Conservation (phyloP, 2,113 vertebrate genomes). For the Heteronetta atricapilla region DNA sequence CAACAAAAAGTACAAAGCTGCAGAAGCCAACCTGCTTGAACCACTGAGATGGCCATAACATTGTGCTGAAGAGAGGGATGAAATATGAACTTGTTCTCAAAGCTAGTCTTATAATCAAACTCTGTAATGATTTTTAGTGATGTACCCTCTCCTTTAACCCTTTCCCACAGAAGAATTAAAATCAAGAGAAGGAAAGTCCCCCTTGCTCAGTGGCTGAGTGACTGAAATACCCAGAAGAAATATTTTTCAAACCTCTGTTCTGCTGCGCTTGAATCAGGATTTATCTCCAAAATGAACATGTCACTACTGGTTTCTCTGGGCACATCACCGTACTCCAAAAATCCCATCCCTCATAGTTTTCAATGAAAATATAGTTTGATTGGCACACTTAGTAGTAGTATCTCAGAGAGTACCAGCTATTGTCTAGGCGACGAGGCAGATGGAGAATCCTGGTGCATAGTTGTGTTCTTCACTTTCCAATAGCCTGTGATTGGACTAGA, state of each 20-base stretch:
- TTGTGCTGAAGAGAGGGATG: not conserved
- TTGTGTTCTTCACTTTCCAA: not conserved
- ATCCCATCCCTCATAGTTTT: not conserved
- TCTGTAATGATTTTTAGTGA: not conserved
- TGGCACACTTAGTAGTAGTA: not conserved
- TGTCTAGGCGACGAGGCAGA: not conserved
- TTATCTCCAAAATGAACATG: not conserved
- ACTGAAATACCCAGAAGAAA: not conserved
- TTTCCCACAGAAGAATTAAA: not conserved
- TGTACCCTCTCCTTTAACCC: not conserved
- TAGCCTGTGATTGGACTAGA: not conserved
- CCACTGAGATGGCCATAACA: not conserved
- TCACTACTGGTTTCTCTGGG: not conserved
- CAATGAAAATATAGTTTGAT: not conserved
- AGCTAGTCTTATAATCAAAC: not conserved
- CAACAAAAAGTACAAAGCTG: not conserved
- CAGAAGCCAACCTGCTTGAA: not conserved
- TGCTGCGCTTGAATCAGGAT: not conserved
- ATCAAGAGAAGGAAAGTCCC: not conserved
- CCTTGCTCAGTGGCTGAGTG: not conserved
- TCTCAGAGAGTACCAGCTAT: not conserved
- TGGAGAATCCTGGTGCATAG: not conserved
- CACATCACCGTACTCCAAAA: not conserved
- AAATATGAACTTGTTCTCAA: not conserved
- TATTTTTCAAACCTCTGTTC: not conserved